Base-by-base conservation (phyloP, 2,888 invertebrate species). In the Glyphotaelius pellucidus region DNA sequence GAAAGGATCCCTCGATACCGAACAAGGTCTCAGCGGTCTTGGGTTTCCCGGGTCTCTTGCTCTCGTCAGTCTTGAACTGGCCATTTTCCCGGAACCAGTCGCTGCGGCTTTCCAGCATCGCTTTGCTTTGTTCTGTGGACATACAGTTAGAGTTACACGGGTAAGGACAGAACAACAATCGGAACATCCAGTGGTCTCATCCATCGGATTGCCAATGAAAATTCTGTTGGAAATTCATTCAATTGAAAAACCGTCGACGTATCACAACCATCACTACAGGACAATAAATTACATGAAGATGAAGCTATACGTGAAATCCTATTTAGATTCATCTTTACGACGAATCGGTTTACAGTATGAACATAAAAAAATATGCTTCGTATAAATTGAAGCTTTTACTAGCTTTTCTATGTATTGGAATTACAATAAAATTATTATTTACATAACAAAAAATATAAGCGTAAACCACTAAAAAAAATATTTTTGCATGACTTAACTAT, bases 1-100 rank as follows among this genome's bases (percentile, higher is more conserved):
- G 94, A 94, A 96, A 96, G 83, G 96, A 96, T 19, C 96, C 96
- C 91, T 96, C 96, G 1, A 95, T 94, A 25, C 97, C 97, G 93
- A 97, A 97, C 93, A 96, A 94, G 30, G 96, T 96, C 93, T 95
- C 95, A 94, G 47, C 95, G 52, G 79, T 90, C 42, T 79, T 86
- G n/a, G 90, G 90, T 38, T 90, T 95, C 25, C 96, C 96, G 19
- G 95, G 95, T 93, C 97, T 94, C 94, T 96, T 96, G 15, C 95
- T 95, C 94, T 97, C 97, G 92, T 96, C 95, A 15, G 96, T 96
- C 80, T 94, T 94, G 86, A 95, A 95, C 84, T 94, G 94, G 90
- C 95, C 95, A 94, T 96, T 95, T 87, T 95, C 95, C 84, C 95
- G 88, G 93, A 96, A 96, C 96, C 95, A 96, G 87, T 96, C 95